Percentiles rank a stretch among this genome's conserved stretches.
Conservation (phyloP, 2,888 invertebrate species). For the Anagyrus pseudococci region DNA sequence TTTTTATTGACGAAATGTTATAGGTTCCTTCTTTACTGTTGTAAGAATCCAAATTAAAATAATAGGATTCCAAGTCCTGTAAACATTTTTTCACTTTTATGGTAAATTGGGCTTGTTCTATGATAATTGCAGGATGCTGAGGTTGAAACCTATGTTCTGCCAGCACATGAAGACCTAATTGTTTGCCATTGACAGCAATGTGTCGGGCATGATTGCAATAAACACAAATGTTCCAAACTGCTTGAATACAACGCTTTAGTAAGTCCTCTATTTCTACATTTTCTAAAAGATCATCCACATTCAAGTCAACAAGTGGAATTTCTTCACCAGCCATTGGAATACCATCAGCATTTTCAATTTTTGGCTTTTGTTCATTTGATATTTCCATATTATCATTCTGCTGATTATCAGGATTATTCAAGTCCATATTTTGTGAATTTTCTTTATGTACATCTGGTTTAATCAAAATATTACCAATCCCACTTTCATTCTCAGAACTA, state of each 20-base stretch:
- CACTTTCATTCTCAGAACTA: conserved; percentile 43
- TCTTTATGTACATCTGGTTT: conserved; percentile 13
- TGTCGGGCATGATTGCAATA: conserved; percentile 88
- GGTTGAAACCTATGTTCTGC: conserved; percentile 77
- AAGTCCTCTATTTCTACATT: conserved; percentile 76
- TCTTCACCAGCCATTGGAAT: conserved; percentile 70
- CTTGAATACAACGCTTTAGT: conserved; percentile 75
- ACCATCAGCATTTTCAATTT: conserved; percentile 38
- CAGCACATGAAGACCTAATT: conserved; percentile 80
- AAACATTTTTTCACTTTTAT: conserved; percentile 70
- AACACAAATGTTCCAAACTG: conserved; percentile 75
- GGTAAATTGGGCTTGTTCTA: conserved; percentile 66
- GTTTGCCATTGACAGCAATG: conserved; percentile 84
- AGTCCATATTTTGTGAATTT: conserved; percentile 5
- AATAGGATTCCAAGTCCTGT: conserved; percentile 69
- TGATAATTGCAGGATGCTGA: conserved; percentile 59
- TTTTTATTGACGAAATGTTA: conserved; percentile 66
- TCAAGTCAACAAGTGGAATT: conserved; percentile 65
- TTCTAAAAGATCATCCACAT: conserved; percentile 76
- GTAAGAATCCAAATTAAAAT: conserved; percentile 76
- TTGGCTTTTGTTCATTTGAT: conserved; percentile 8
- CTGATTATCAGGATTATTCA: conserved; percentile 18
- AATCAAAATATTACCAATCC: conserved; percentile 9
- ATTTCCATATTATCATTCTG: conserved; percentile 23
- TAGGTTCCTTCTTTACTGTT: conserved; percentile 67